phyloP scores from a whole-genome alignment of 2,888 invertebrate genomes.

The Priocnemis perturbator region DNA sequence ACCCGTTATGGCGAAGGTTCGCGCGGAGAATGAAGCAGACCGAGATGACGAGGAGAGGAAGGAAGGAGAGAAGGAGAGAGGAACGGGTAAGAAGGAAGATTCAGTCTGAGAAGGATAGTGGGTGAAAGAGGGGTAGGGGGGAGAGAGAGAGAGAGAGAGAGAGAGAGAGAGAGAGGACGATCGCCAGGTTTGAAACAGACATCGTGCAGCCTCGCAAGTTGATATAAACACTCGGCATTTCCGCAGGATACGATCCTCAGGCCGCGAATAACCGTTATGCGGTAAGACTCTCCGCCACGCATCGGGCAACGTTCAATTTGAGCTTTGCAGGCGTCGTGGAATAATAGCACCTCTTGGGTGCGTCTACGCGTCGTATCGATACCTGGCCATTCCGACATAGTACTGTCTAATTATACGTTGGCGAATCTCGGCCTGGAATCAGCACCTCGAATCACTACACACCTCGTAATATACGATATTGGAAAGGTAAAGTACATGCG shows the following conservation, averaged over 20 bases:
- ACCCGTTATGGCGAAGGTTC: slow-evolving; percentile 11
- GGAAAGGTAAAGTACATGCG: no score
- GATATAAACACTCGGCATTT: slow-evolving; percentile 63
- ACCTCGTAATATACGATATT: not conserved
- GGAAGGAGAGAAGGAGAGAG: slow-evolving; percentile 1
- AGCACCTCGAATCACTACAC: not conserved
- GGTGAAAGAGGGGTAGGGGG: slow-evolving; percentile 14
- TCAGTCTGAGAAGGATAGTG: no score
- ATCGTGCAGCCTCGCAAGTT: slow-evolving; percentile 55
- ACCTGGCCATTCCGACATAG: slow-evolving; percentile 40
- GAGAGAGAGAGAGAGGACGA: slow-evolving; percentile 38
- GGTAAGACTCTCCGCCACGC: slow-evolving; percentile 43
- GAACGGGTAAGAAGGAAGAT: not conserved
- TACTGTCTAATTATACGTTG: slow-evolving; percentile 46
- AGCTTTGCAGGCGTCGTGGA: slow-evolving; percentile 32
- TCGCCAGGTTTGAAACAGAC: slow-evolving; percentile 50
- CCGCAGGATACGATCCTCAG: slow-evolving; percentile 65
- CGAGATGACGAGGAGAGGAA: slow-evolving; percentile 16
- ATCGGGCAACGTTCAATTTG: slow-evolving; percentile 56
- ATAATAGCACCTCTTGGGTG: slow-evolving; percentile 48
- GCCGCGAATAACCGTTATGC: slow-evolving; percentile 61
- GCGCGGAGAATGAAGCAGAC: not conserved
- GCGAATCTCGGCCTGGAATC: slow-evolving; percentile 6
- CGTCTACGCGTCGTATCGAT: slow-evolving; percentile 40
- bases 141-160: slow-evolving; percentile 19